Percentiles rank a stretch among this genome's conserved stretches.
phyloP scores from a whole-genome alignment of 2,113 vertebrate genomes.

The Zosterops hypoxanthus region DNA sequence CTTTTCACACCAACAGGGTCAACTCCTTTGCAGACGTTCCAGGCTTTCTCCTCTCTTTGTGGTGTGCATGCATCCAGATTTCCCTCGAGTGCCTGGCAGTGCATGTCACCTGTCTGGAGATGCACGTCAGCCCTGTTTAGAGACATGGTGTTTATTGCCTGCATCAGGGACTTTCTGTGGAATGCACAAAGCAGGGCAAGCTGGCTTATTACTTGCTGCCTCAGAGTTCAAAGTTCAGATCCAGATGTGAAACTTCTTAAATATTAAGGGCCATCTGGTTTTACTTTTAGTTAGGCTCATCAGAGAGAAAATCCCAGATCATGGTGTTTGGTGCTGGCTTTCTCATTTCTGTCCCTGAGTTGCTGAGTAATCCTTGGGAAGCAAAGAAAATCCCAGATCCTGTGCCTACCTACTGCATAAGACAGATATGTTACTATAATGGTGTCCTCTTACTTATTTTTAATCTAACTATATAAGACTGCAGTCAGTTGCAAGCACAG shows the following conservation, averaged over 20 bases:
- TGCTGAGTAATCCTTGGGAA: not conserved
- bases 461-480: not conserved
- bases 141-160: not conserved
- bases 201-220: not conserved
- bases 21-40: not conserved
- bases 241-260: not conserved
- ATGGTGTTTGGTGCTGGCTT: not conserved
- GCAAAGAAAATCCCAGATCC: not conserved
- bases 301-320: not conserved
- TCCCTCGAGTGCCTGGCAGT: fast-evolving
- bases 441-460: not conserved
- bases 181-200: not conserved
- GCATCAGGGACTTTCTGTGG: not conserved
- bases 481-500: not conserved
- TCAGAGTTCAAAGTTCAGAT: not conserved
- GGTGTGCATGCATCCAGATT: not conserved
- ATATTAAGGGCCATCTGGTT: not conserved
- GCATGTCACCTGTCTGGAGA: not conserved
- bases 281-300: not conserved
- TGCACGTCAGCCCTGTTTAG: not conserved
- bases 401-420: not conserved
- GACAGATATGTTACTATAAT: not conserved
- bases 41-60: not conserved
- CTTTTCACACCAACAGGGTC: not conserved
- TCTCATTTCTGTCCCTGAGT: not conserved